Percentiles rank a stretch among this genome's conserved stretches.
Conservation (phyloP, 2,113 vertebrate genomes). For the Marmota flaviventris region DNA sequence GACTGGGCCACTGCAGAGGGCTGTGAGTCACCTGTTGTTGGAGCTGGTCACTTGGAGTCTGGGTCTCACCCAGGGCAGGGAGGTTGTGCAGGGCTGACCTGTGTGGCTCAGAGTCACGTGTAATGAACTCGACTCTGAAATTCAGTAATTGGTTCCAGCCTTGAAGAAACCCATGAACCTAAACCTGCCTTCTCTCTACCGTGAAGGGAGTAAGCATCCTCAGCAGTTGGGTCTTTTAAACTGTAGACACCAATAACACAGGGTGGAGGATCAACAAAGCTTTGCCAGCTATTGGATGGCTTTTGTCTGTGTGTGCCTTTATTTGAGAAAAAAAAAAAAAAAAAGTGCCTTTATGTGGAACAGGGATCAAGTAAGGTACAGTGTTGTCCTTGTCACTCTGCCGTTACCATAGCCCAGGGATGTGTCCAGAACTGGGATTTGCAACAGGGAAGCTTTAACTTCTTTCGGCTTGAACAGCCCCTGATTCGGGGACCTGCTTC, state of each 20-base stretch:
- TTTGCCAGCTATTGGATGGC: too few relatives aligned
- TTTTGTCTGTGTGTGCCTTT: not conserved
- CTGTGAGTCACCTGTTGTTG: not conserved
- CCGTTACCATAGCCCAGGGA: not conserved
- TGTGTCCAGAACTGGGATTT: not conserved
- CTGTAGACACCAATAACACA: not conserved
- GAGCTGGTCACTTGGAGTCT: not conserved
- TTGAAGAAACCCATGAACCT: too few relatives aligned
- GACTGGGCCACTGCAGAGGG: not conserved
- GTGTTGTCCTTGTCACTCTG: not conserved
- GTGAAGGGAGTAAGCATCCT: not conserved
- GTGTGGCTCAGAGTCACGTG: not conserved
- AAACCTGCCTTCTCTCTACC: not conserved
- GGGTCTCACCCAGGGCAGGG: not conserved
- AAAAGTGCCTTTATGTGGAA: not conserved
- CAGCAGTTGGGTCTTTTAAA: not conserved
- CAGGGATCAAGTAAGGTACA: not conserved
- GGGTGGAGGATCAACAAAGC: not conserved
- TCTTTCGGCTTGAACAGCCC: not conserved
- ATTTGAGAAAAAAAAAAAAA: too few relatives aligned
- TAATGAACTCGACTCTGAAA: not conserved
- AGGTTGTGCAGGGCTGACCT: not conserved
- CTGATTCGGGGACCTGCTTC: not conserved
- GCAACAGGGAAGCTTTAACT: not conserved
- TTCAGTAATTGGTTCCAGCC: not conserved